Base-by-base conservation (phyloP, 2,888 invertebrate species). In the Leptinotarsa haldemani region DNA sequence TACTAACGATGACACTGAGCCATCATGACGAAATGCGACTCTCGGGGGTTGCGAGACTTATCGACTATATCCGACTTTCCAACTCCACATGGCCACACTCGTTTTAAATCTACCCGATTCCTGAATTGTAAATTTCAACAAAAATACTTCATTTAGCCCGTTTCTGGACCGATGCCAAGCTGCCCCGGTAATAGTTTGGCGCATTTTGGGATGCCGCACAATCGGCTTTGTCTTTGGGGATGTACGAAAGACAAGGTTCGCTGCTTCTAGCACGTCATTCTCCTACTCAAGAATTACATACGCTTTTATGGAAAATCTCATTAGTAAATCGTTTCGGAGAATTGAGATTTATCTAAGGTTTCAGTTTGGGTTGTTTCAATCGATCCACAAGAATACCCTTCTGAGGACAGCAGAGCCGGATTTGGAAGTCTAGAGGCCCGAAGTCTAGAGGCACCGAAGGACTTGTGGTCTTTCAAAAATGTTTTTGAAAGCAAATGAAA, bases 1-100 rank as follows among this genome's bases (percentile, higher is more conserved):
- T 66, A 53, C 74, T 81, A 80, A 80, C 82, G 82, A 82, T 83
- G 83, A 83, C 83, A 84, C 80, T 80, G 79, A 78, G 81, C 78
- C 82, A 83, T 82, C 83, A 82, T 81, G 82, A 82, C 82, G 84
- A 83, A 84, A 84, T 83, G 84, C 83, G 82, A 82, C 81, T 80
- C 80, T 81, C 83, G 80, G 83, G 84, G 84, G 83, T 81, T 77
- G 71, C 78, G 78, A 74, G 66, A 40, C 73, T 83, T 83, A 78
- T 75, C 76, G 70, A 68, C 63, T 71, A 76, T 82, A 84, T 82
- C 65, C 75, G 68, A 48, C 52, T 22, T 40, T 16, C n/a, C 30
- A 18, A 50, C 50, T 66, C 50, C 53, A 81, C 81, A 79, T 83
- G 82, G 82, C 76, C 81, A 80, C 77, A 75, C 77, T 74, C 78